Evolutionary conservation across 2,888 invertebrate genomes (phyloP).

Genomic region (Oscheius sp.): DNA sequence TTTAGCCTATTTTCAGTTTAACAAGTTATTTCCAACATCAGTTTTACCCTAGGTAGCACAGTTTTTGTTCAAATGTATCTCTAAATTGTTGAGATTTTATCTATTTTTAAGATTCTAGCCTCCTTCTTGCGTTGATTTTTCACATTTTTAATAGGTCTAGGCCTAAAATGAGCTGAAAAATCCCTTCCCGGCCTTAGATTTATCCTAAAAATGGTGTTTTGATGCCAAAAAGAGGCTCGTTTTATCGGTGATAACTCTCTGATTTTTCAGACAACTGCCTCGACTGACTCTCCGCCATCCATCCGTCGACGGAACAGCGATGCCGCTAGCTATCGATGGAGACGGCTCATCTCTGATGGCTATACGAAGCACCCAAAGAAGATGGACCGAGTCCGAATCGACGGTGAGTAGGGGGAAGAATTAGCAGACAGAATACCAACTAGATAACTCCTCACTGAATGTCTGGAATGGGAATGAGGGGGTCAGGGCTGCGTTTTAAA

Average conservation of each 20-base stretch:
- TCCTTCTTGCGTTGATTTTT: background rate
- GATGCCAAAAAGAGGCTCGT: too few species aligned
- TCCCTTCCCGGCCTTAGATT: background rate
- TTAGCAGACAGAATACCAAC: too few species aligned
- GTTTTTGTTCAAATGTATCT: too few species aligned
- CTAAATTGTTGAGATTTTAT: too few species aligned
- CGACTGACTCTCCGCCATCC: constrained; percentile 53
- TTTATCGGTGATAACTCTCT: background rate
- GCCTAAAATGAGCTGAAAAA: too few species aligned
- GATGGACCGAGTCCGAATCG: constrained; percentile 50
- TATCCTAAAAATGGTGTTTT: background rate
- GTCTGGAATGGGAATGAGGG: too few species aligned
- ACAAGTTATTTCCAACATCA: too few species aligned
- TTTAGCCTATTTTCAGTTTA: too few species aligned
- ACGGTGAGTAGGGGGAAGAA: constrained; percentile 15
- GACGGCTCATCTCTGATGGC: constrained; percentile 36
- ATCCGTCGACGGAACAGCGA: constrained; percentile 48
- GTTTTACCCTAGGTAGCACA: too few species aligned
- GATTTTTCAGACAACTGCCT: constrained; percentile 45
- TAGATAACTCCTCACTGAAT: too few species aligned
- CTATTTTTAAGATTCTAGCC: too few species aligned
- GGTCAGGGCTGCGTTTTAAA: too few species aligned
- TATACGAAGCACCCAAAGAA: constrained; percentile 36
- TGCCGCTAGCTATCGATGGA: constrained; percentile 43
- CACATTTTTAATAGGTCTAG: background rate